Evolutionary conservation across 2,888 invertebrate genomes (phyloP), one percentile per base, ranked within the genome.

Genomic region (Euclidia mi): DNA sequence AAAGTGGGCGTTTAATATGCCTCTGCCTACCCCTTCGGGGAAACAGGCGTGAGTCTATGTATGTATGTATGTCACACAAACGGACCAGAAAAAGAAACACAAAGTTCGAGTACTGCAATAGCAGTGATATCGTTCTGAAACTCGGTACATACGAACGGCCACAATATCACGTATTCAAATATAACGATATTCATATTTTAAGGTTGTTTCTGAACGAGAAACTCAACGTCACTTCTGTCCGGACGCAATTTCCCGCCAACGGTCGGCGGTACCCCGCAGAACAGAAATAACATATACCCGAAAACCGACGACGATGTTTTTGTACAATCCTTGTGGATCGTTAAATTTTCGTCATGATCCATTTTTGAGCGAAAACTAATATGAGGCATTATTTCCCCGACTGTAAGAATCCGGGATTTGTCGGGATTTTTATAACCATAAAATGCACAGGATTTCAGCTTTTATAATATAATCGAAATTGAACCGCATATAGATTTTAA

Each of bases 301-400:
- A 58, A 70, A 62, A 57, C 51, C 10, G 43, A 6, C 29, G 18
- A 28, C 45, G 34, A 29, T 60, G 65, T 64, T 71, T 75, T 64
- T 65, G 46, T 55, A 49, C 59, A 68, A 78, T 66, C 59, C 56
- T 41, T 48, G 56, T 49, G 37, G 57, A 72, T 74, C 67, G 74
- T 76, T 66, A 75, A 76, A 80, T 80, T 77, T 71, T 68, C 73
- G 66, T 59, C 46, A 38, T 53, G 74, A 71, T 68, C 65, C 64
- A 62, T 59, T 67, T 72, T 63, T 55, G 55, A 58, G 52, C 56
- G 64, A 49, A 67, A 76, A 72, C 73, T 77, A 74, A 77, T 77
- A 78, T 77, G 76, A 72, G 60, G 72, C 66, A 79, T 79, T 72
- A 77, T 65, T 51, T 60, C 51, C 43, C 47, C 45, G 52, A 57